These are phyloP conservation scores for Callyntrura guangdongensis DNA, from an alignment of 2,888 invertebrate genomes.

Conservation along the genomic window DNA sequence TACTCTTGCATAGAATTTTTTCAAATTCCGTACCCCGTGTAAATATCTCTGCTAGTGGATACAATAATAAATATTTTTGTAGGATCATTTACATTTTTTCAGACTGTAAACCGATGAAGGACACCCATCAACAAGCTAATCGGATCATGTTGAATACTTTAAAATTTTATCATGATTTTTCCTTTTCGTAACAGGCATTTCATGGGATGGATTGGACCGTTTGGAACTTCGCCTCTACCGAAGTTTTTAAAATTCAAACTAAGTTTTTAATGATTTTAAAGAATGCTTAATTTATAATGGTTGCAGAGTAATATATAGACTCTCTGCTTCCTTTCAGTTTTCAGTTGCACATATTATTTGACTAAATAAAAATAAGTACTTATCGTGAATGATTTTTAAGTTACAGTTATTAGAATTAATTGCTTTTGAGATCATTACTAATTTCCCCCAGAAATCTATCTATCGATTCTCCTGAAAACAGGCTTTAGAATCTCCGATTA, in stretches of 20 bases:
- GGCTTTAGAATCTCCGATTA: neutral
- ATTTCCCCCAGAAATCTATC: neutral
- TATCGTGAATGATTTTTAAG: neutral
- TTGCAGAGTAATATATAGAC: neutral
- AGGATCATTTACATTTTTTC: conserved; percentile 7
- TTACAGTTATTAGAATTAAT: neutral
- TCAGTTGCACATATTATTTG: neutral
- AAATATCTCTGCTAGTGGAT: neutral
- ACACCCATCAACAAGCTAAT: conserved; percentile 36
- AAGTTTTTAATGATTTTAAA: neutral
- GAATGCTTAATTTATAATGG: neutral
- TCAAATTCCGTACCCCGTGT: neutral
- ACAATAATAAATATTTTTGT: conserved; percentile 18
- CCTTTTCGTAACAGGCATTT: conserved; percentile 72
- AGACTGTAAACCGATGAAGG: conserved; percentile 39
- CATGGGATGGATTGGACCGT: conserved; percentile 80
- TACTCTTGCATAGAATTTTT: conserved; percentile 7
- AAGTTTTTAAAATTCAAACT: conserved; percentile 10
- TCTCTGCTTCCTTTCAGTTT: neutral
- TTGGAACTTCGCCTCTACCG: conserved; percentile 59
- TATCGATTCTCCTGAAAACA: neutral
- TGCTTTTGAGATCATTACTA: neutral
- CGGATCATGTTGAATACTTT: conserved; percentile 4
- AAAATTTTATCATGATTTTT: conserved; percentile 26
- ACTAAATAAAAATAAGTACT: neutral